Base-by-base conservation (phyloP, 2,888 invertebrate species). In the Ormia ochracea region DNA sequence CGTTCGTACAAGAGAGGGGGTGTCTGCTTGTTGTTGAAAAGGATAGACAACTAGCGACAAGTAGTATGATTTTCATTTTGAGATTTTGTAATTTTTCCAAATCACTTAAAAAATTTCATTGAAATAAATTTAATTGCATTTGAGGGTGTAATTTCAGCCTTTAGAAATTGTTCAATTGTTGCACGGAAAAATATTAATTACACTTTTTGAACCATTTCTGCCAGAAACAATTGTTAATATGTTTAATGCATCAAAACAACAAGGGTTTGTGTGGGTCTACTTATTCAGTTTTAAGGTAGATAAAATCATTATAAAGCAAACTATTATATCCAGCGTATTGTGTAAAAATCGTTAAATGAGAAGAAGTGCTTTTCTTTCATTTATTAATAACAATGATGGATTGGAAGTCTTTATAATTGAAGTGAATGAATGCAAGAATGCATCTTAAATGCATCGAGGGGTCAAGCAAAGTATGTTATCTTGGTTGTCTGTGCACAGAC, bases 71-170 rank as follows among this genome's bases (percentile, higher is more conserved):
- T 63, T 56, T 70, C 63, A 19, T 68, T 66, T 66, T 72, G 72
- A 72, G 76, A 76, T 80, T 80, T 50, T 65, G 28, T 38, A 41
- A 66, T 66, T 52, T n/a, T n/a, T 66, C 19, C 38, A 52, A 66
- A 38, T 52, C 38, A 52, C 38, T 66, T 19, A 52, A 38, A 50
- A 36, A 28, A 41, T 14, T 66, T 65, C 45, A 33, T 80, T 56
- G 72, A 80, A 68, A 80, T 73, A 12, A 56, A 80, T 80, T 80
- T 77, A 76, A 80, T 80, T 80, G 76, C 72, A 80, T 72, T 68
- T 76, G 76, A 80, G 80, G 80, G 80, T 80, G 76, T 75, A 70
- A 79, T 79, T 75, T 70, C 21, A 79, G 52, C 58, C 79, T 79
- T 59, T 68, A 41, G 61, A 61, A 63, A 58, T 52, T 56, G n/a